Evolutionary conservation across 2,797 vertebrate genomes (phyloP), one percentile per base, ranked within the genome.

Genomic region (Bradypodion pumilum): DNA sequence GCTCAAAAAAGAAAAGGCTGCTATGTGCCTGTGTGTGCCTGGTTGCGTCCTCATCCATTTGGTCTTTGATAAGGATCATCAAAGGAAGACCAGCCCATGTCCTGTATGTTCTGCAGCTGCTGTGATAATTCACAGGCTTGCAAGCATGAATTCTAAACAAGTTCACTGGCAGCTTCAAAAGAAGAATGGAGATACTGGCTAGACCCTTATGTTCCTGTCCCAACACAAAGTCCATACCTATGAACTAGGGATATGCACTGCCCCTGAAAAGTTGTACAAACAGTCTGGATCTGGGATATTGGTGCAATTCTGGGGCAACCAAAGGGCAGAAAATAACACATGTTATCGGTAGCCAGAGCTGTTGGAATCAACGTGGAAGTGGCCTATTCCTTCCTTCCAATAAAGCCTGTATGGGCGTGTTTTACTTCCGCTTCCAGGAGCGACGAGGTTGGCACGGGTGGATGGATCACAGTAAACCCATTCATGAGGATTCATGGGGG

Each of bases 51-150:
- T 63, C 66, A 37, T 78, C 52, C 66, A 78, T 78, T 78, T 74
- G 60, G 52, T 73, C 82, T 62, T 27, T 65, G 25, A 74, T 35
- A 52, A 89, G 69, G 78, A 73, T 77, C 79, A 66, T 77, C 83
- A 85, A 78, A 85, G 60, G 42, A 25, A 40, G 29, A 15, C 32
- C 62, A 44, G 63, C 10, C 27, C 19, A 7, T 65, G 49, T 37
- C 63, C 63, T 59, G 3, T 29, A 27, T 75, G 79, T 8, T 74
- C 69, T 44, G 66, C 83, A 80, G 78, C 52, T 60, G 72, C 72
- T 42, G 73, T 35, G 42, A 63, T 76, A 79, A 35, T 80, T 72
- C 37, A 46, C 80, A 35, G 52, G 69, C 68, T 44, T 44, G 42
- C 52, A 74, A 85, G 56, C 52, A 29, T 77, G 35, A 10, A 44